These are phyloP conservation scores for Cranoglanis bouderius DNA, from an alignment of 2,113 vertebrate species.

Conservation along the genomic window DNA sequence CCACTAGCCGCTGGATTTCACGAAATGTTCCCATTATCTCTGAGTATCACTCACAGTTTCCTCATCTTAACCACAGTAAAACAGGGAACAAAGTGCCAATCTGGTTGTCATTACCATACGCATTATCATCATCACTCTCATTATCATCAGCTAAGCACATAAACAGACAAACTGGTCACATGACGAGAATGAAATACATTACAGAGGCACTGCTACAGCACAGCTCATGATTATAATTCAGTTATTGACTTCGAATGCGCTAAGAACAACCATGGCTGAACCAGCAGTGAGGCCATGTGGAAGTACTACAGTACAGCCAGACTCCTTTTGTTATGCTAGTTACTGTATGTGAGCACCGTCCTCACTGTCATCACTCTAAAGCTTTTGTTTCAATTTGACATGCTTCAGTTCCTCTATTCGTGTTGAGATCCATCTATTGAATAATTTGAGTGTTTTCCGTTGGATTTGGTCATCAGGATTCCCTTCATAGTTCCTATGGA, in stretches of 20 bases:
- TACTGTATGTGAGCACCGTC: not conserved
- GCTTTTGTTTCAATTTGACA: not conserved
- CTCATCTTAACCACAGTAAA: not conserved
- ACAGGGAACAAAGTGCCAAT: not conserved
- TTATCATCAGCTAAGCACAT: not conserved
- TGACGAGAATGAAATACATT: not conserved
- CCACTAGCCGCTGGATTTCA: not conserved
- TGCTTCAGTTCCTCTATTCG: not conserved
- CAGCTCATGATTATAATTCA: not conserved
- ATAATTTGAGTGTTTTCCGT: conserved; percentile 6
- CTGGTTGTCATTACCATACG: not conserved
- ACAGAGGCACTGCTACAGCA: not conserved
- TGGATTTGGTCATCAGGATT: conserved; percentile 54
- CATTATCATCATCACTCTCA: not conserved
- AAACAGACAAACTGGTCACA: not conserved
- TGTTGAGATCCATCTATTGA: conserved; percentile 1
- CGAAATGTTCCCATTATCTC: not conserved
- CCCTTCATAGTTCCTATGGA: conserved; percentile 56
- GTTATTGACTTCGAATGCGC: not conserved
- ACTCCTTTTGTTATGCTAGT: not conserved
- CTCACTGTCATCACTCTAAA: not conserved
- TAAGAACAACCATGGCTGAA: not conserved
- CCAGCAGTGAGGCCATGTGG: not conserved
- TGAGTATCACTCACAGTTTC: not conserved
- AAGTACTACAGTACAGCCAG: not conserved